These are phyloP conservation scores for Dryomyza anilis DNA, from an alignment of 2,888 invertebrate species.

Conservation along the genomic window DNA sequence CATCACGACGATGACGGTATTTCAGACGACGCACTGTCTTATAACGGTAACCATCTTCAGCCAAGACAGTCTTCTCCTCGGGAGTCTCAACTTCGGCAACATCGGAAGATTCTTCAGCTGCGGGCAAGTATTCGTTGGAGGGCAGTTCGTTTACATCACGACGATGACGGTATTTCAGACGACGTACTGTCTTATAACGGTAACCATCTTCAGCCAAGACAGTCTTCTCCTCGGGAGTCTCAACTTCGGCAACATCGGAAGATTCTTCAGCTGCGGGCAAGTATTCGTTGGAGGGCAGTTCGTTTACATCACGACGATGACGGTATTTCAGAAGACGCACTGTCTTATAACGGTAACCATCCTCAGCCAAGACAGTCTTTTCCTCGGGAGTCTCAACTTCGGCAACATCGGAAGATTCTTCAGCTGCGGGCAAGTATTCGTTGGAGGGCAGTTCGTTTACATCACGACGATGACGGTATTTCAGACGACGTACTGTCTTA, in stretches of 20 bases:
- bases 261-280: conserved; percentile 35
- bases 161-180: conserved; percentile 32
- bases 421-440: conserved; percentile 31
- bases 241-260: conserved; percentile 1
- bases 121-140: conserved; percentile 36
- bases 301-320: conserved; percentile 38
- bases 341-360: conserved; percentile 41
- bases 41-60: conserved; percentile 38
- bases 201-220: conserved; percentile 37
- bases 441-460: conserved; percentile 34
- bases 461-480: conserved; percentile 36
- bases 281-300: conserved; percentile 32
- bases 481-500: conserved; percentile 38
- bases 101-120: conserved; percentile 30
- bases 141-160: conserved; percentile 32
- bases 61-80: conserved; percentile 26
- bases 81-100: conserved; percentile 19
- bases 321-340: conserved; percentile 34
- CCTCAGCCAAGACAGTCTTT: conserved; percentile 28
- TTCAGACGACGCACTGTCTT: conserved; percentile 35
- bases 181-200: conserved; percentile 37
- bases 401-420: conserved; percentile 33
- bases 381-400: conserved; percentile 9
- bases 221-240: conserved; percentile 28
- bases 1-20: conserved; percentile 38